Base-by-base conservation (phyloP, 2,888 invertebrate species). In the Cryptosula pallasiana region DNA sequence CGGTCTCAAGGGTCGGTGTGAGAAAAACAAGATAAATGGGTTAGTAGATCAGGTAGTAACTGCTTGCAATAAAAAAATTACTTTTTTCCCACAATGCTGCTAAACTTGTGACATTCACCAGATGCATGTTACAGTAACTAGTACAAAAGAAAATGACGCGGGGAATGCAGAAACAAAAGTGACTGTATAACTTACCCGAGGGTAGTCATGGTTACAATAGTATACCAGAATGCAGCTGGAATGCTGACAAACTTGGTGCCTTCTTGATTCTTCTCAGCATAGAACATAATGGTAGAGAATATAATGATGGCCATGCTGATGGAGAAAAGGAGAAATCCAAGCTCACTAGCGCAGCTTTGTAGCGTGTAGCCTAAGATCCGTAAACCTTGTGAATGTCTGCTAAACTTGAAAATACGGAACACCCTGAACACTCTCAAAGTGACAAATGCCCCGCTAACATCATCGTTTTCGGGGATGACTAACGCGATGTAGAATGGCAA, bases 251-350 rank as follows among this genome's bases (percentile, higher is more conserved):
- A 99, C 86, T 93, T 93, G 72, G 98, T 98, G 80, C 92, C 92
- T 81, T 91, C 91, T 77, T 95, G 97, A 86, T 97, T 97, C 88
- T 99, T 99, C 89, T 99, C 99, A 71, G 98, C 97, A 88, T 99
- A 99, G 88, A 95, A 99, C 97, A 99, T 99, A 79, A 99, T 96
- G 55, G 99, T 99, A 76, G 99, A 98, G 86, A 99, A 99, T 83
- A 99, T 99, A 82, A 99, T 98, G 86, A 99, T 99, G 81, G 99
- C 99, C 98, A 99, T 98, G 76, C 97, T 96, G 82, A 99, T 88
- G 35, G 98, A 99, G 87, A 99, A 99, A 75, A 99, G 96, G 76
- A 99, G 90, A 88, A 99, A 99, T 78, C 99, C 99, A 79, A 99
- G 90, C 88, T 98, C 98, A 86, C 95, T 95, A 85, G 97, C 97